These are phyloP conservation scores for Atractosteus spatula DNA, from an alignment of 2,113 vertebrate genomes.

Conservation along the genomic window DNA sequence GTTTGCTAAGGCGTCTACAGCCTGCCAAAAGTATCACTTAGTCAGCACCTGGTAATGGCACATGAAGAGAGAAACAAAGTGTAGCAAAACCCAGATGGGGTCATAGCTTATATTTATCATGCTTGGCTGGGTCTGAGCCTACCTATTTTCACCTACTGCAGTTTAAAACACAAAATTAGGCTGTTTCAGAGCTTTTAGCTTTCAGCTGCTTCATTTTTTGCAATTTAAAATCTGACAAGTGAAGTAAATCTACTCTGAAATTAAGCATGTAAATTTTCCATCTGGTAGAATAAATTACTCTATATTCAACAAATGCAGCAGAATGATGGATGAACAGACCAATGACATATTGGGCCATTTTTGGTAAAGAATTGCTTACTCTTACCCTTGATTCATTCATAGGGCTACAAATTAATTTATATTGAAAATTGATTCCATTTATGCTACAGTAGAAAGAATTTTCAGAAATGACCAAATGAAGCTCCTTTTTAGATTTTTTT, in stretches of 20 bases:
- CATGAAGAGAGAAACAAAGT: not conserved
- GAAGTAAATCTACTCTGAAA: not conserved
- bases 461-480: no score
- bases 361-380: no score
- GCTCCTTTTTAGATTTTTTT: no score
- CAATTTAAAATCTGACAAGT: not conserved
- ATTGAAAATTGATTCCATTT: no score
- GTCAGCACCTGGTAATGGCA: conserved; percentile 1
- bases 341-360: no score
- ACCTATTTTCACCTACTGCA: not conserved
- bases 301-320: no score
- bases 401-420: no score
- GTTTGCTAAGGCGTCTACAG: no score
- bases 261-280: not conserved
- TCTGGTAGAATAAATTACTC: not conserved
- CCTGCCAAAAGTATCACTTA: not conserved
- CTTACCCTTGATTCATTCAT: no score
- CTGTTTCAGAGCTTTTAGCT: not conserved
- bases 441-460: no score
- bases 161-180: not conserved
- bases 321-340: no score
- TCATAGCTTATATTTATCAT: no score
- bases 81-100: not conserved
- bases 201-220: not conserved
- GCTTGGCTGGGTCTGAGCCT: not conserved